Base-by-base conservation (phyloP, 23 tunicate genomes). In the Styela plicata region DNA sequence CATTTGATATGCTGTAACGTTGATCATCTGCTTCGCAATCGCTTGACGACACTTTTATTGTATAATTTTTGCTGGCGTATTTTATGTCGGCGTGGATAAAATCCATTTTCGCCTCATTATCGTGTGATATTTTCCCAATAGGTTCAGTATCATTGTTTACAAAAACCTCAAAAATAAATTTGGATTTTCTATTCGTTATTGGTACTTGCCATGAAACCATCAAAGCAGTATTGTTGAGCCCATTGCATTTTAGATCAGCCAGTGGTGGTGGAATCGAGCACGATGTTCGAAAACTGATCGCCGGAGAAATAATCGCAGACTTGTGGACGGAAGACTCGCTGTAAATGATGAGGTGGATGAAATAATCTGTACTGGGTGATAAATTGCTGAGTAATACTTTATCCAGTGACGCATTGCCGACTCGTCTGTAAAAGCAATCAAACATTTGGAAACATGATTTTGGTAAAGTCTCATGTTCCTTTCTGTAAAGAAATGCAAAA, bases 1-100 rank as follows among this genome's bases (percentile, higher is more conserved):
- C 16, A 0, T 57, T 31, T 28, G 82, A 78, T 57, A 34, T 28
- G 69, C 82, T 78, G 68, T 17, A 78, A 13, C 20, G 64, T 2
- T 64, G 65, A 31, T 29, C 22, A 24, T 24, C 7, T 2, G 69
- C 33, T 24, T 29, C 34, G 27, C 82, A 78, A 33, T 78, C 35
- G 34, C 27, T 3, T 34, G 82, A 64, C 5, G 57, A 53, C 26
- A 27, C 69, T 28, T 64, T 61, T 3, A 78, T 64, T 13, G 57
- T 44, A 13, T 44, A 44, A 44, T 44, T 44, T 5, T 44, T 44
- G 57, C 57, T 44, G 57, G 10, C 57, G 13, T 44, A 44, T 7
- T 44, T 13, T 44, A 44, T 44, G 7, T 13, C 57, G 13, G 7
- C 13, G 57, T 44, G 57, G 57, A 44, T 44, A 44, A 44, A 44